Percentiles rank a stretch among this genome's conserved stretches.
Conservation (phyloP, 2,888 invertebrate genomes). For the Chrysolina americana region DNA sequence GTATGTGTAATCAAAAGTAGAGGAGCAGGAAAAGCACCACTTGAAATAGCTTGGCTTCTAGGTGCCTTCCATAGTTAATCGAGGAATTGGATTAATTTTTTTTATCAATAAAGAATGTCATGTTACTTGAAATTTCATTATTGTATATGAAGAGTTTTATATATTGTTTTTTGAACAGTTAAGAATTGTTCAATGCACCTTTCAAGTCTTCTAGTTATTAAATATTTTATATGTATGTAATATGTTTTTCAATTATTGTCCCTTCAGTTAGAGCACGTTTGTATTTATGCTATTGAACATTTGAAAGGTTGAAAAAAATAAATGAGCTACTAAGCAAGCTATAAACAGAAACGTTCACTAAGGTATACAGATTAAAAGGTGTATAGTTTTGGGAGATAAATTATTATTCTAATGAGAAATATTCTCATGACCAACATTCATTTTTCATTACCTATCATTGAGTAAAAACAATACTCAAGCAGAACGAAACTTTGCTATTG, state of each 20-base stretch:
- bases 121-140: conserved; percentile 28
- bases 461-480: too few species aligned
- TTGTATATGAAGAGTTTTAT: conserved; percentile 25
- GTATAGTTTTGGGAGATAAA: too few species aligned
- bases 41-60: conserved; percentile 53
- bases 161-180: conserved; percentile 34
- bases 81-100: conserved; percentile 32
- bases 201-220: conserved; percentile 44
- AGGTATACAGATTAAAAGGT: too few species aligned
- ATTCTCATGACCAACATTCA: too few species aligned
- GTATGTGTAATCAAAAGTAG: conserved; percentile 28
- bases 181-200: conserved; percentile 35
- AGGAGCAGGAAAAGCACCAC: conserved; percentile 40
- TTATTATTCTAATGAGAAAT: too few species aligned
- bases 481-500: too few species aligned
- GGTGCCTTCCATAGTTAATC: conserved; percentile 53
- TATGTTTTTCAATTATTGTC: background rate
- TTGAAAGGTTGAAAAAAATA: too few species aligned
- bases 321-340: too few species aligned
- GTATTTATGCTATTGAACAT: too few species aligned
- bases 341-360: too few species aligned
- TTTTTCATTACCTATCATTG: too few species aligned
- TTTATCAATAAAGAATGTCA: conserved; percentile 28
- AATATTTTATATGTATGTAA: conserved; percentile 17
- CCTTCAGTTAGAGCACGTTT: too few species aligned